A percentile compares a stretch with the other conserved stretches of the same genome.
Conservation (phyloP, 2,888 invertebrate genomes). For the Dexiosoma caninum region DNA sequence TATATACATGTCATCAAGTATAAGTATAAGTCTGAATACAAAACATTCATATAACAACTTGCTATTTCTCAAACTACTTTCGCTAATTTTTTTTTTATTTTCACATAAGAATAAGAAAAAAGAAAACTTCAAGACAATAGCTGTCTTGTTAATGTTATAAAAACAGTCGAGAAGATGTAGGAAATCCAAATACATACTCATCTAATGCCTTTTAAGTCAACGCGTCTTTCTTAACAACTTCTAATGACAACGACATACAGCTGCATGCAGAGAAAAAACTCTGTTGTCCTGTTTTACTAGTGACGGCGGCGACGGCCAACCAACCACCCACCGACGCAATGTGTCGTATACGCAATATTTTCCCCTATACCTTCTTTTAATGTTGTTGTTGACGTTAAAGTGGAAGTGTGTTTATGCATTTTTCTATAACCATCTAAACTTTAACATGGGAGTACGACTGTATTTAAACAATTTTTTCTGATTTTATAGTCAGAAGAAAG, state of each 20-base stretch:
- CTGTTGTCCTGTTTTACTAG: neutral
- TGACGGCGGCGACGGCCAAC: neutral
- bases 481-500: slow-evolving; percentile 20
- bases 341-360: slow-evolving; percentile 19
- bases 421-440: slow-evolving; percentile 32
- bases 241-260: slow-evolving; percentile 33
- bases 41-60: neutral
- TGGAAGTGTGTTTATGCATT: slow-evolving; percentile 1
- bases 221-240: slow-evolving; percentile 48
- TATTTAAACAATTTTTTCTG: slow-evolving; percentile 3
- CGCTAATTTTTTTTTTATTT: neutral
- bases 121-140: slow-evolving; percentile 27
- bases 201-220: slow-evolving; percentile 41
- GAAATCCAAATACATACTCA: neutral
- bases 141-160: slow-evolving; percentile 41
- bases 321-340: neutral
- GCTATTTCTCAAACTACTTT: neutral
- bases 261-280: neutral
- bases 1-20: too few relatives aligned
- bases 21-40: neutral
- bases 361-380: neutral
- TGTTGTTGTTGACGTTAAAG: neutral
- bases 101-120: neutral
- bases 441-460: slow-evolving; percentile 27
- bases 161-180: slow-evolving; percentile 18